Percentiles rank a stretch among this genome's conserved stretches.
Conservation (phyloP, 1,140 invertebrate genomes). For the Caenorhabditis remanei region DNA sequence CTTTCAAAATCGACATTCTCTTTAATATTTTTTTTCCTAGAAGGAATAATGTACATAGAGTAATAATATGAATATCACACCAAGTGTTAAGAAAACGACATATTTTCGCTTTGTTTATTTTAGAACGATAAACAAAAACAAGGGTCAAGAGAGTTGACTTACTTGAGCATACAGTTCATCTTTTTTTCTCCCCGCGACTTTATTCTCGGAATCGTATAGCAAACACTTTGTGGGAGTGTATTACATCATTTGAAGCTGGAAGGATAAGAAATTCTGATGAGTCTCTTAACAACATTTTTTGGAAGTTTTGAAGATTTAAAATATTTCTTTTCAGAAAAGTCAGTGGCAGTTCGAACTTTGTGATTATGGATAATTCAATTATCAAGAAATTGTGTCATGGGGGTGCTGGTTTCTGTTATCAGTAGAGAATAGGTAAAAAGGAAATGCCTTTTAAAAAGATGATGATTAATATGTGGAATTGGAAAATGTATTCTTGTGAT, state of each 20-base stretch:
- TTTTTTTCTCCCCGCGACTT: too few relatives aligned
- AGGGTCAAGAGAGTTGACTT: neutral
- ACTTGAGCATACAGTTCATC: constrained; percentile 19
- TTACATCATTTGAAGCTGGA: constrained; percentile 23
- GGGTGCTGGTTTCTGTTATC: neutral
- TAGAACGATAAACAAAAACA: neutral
- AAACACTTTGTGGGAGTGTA: neutral
- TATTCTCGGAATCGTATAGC: neutral
- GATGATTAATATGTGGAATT: neutral
- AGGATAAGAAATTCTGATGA: too few relatives aligned
- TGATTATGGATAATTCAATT: neutral
- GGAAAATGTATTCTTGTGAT: neutral
- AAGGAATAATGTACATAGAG: too few relatives aligned
- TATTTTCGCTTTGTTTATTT: neutral
- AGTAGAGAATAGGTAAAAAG: neutral
- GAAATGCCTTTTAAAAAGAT: neutral
- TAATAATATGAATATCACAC: too few relatives aligned
- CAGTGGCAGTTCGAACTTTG: constrained; percentile 7
- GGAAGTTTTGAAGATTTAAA: neutral
- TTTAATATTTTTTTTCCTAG: too few relatives aligned
- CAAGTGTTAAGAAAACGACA: too few relatives aligned
- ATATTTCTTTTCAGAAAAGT: neutral
- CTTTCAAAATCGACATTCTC: neutral
- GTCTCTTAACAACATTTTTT: too few relatives aligned
- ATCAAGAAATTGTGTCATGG: neutral